Conservation (phyloP, 2,797 vertebrate species). For the Pangasius mekongensis region DNA sequence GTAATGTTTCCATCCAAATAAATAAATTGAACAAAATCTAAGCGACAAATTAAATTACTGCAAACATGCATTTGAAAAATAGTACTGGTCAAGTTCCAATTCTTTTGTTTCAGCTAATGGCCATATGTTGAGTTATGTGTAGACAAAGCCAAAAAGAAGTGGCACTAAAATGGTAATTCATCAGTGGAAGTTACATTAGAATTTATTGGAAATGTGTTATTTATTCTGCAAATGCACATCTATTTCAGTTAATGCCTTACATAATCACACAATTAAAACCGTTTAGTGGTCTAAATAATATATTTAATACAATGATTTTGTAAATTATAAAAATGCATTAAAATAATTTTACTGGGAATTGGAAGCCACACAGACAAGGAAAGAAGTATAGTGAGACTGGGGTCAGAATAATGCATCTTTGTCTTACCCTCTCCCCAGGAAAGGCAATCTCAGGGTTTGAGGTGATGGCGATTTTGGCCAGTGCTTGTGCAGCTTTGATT, state of each 20-base stretch:
- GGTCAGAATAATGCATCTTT: background rate
- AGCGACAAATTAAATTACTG: background rate
- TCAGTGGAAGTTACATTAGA: background rate
- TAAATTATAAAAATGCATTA: background rate
- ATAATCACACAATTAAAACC: background rate
- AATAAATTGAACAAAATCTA: background rate
- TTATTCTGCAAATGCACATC: background rate
- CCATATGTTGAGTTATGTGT: background rate
- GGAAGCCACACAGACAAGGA: background rate
- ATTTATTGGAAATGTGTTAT: background rate
- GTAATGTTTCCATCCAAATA: background rate
- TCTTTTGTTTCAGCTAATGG: too few species aligned
- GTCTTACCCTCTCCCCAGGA: constrained; percentile 89
- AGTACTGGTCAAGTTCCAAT: background rate
- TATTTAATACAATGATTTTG: background rate
- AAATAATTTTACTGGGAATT: background rate
- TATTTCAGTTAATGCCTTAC: background rate
- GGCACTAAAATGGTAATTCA: background rate
- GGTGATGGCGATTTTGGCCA: constrained; percentile 96
- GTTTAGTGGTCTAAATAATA: background rate
- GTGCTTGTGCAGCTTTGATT: constrained; percentile 92
- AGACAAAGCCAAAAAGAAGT: background rate
- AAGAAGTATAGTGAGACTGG: background rate
- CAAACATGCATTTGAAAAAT: background rate
- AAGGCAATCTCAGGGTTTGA: constrained; percentile 97